Conservation (phyloP, 2,888 invertebrate species). For the Trichacis sp. region DNA sequence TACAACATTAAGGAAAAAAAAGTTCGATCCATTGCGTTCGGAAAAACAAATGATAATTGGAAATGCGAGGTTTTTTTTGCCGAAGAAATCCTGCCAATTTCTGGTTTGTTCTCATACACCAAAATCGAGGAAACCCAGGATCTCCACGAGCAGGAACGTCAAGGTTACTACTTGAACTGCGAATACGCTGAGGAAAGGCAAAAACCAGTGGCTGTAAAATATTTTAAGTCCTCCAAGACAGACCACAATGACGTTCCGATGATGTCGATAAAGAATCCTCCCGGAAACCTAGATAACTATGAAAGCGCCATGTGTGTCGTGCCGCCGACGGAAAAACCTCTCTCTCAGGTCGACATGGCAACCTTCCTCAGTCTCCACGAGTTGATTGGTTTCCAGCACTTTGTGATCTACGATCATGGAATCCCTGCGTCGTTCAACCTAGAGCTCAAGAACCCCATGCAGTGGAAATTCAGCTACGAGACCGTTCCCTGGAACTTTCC, state of each 20-base stretch:
- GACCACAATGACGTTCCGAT: constrained; percentile 45
- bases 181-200: constrained; percentile 30
- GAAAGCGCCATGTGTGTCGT: constrained; percentile 74
- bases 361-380: constrained; percentile 78
- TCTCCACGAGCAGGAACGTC: constrained; percentile 68
- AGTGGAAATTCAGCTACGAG: constrained; percentile 71
- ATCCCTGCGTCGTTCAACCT: constrained; percentile 69
- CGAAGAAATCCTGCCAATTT: constrained; percentile 71
- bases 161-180: constrained; percentile 72
- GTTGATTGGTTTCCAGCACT: constrained; percentile 76
- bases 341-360: constrained; percentile 73
- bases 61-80: constrained; percentile 79
- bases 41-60: constrained; percentile 73
- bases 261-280: constrained; percentile 47
- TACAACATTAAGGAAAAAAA: constrained; percentile 73
- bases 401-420: constrained; percentile 76
- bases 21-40: constrained; percentile 76
- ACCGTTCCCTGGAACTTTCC: constrained; percentile 79
- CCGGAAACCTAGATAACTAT: constrained; percentile 64
- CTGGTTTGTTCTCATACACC: constrained; percentile 68
- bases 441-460: constrained; percentile 65
- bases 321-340: constrained; percentile 72
- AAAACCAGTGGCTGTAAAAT: constrained; percentile 60
- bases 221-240: constrained; percentile 47
- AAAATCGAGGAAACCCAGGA: constrained; percentile 54